phyloP scores from a whole-genome alignment of 2,113 vertebrate species.

The Spheniscus mendiculus region DNA sequence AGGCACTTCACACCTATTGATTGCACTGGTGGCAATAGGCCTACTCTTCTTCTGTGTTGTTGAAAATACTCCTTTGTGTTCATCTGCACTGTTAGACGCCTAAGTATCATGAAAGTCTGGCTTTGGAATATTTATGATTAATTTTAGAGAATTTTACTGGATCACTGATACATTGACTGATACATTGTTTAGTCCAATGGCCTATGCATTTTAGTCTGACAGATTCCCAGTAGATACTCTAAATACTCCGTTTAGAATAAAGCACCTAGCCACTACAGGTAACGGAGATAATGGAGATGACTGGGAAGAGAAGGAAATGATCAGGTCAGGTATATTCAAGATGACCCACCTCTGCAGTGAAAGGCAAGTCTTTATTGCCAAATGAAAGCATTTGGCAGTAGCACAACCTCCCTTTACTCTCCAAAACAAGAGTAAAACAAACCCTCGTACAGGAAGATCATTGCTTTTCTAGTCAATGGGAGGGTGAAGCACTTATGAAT shows the following conservation, averaged over 20 bases:
- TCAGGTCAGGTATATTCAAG: neutral
- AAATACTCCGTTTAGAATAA: neutral
- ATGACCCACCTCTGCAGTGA: neutral
- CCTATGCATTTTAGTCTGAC: neutral
- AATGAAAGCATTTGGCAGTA: neutral
- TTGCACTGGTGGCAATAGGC: neutral
- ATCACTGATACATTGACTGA: no score
- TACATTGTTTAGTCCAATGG: neutral
- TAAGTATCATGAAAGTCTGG: neutral
- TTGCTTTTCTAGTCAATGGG: neutral
- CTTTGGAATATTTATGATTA: neutral
- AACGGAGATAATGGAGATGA: neutral
- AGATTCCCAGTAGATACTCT: neutral
- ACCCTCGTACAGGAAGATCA: neutral
- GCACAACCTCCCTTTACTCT: neutral
- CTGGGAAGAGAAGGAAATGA: neutral
- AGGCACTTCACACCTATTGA: neutral
- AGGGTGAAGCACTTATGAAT: neutral
- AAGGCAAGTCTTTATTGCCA: neutral
- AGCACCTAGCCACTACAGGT: neutral
- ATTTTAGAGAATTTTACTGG: neutral
- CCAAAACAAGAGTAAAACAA: neutral
- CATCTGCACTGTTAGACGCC: neutral
- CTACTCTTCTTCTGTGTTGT: neutral
- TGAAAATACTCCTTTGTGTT: neutral